Base-by-base conservation (phyloP, 2,113 vertebrate genomes). In the Spheniscus mendiculus region DNA sequence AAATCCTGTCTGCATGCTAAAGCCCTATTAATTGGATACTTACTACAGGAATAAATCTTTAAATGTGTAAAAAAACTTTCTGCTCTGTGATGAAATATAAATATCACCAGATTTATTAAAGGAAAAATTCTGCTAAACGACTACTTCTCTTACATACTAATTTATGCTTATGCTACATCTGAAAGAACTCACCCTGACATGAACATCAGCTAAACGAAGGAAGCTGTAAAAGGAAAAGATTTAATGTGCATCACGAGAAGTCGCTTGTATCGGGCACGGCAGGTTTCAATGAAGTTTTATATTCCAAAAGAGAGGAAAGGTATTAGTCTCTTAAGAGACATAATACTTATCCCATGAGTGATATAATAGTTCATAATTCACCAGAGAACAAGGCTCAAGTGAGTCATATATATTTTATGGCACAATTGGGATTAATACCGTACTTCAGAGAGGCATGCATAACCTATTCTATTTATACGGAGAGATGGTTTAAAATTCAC, bases 21-120 rank as follows among this genome's bases (percentile, higher is more conserved):
- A 98, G 93, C 83, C 92, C 83, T 95, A 98, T 98, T 98, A 98
- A 98, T 98, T 98, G 98, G 97, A 85, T 97, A 88, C 94, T 97
- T 97, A 97, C 97, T 94, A 94, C 95, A 96, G 94, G 58, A 97
- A 93, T 94, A 94, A 94, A 97, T 97, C 97, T 97, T 66, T 97
- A 98, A 97, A 95, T 95, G 96, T 93, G 83, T 96, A 97, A 98
- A 94, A 96, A 87, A 97, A 96, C 80, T 96, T 97, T 90, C 96
- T 97, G 69, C 82, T 89, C 96, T 96, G 69, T 92, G 87, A 96
- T 97, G 94, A 97, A 98, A 98, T 97, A 92, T 77, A 98, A 92
- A 93, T 95, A 97, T 94, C 94, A 95, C 71, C 45, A 90, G 94
- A 97, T 95, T 94, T 96, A 97, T 97, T 97, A 96, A 96, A 96